A percentile compares a stretch with the other conserved stretches of the same genome.
phyloP scores from a whole-genome alignment of 2,797 vertebrate species.

The Fundulus diaphanus region DNA sequence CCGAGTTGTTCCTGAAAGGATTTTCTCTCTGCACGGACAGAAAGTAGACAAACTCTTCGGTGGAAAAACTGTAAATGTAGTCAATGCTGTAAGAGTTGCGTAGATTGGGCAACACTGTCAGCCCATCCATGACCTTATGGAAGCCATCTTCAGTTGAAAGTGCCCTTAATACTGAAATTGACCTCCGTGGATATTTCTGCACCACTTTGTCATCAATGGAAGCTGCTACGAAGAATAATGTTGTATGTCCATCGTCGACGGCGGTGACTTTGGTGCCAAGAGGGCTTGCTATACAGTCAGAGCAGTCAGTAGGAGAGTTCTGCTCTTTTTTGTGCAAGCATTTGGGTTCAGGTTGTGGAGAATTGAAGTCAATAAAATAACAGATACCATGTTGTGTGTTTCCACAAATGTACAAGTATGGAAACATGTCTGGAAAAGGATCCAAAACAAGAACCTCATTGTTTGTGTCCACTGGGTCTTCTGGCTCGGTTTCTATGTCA shows the following conservation, averaged over 20 bases:
- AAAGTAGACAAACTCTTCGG: conserved; percentile 84
- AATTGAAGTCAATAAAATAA: conserved; percentile 67
- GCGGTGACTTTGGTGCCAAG: conserved; percentile 86
- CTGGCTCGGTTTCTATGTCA: conserved; percentile 46
- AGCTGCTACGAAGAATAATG: conserved; percentile 86
- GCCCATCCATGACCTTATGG: conserved; percentile 54
- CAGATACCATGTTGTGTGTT: conserved; percentile 87
- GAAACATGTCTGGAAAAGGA: conserved; percentile 23
- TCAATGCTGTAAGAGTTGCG: conserved; percentile 84
- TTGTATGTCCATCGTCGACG: conserved; percentile 67
- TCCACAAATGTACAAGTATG: conserved; percentile 88
- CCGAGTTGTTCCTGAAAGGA: conserved; percentile 21
- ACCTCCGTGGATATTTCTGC: conserved; percentile 82
- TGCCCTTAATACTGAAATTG: conserved; percentile 86
- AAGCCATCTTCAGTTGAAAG: conserved; percentile 89
- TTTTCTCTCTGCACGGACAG: conserved; percentile 86
- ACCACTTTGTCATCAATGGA: conserved; percentile 81
- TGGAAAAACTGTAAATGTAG: conserved; percentile 89
- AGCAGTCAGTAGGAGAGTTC: conserved; percentile 79
- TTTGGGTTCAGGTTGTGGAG: neutral
- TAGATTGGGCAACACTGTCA: conserved; percentile 85
- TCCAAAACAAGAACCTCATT: conserved; percentile 88
- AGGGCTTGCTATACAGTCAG: conserved; percentile 91
- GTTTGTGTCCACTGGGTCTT: conserved; percentile 80
- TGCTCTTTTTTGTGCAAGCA: conserved; percentile 82